phyloP scores from a whole-genome alignment of 1,140 invertebrate species.

The Aleiodes sp. region DNA sequence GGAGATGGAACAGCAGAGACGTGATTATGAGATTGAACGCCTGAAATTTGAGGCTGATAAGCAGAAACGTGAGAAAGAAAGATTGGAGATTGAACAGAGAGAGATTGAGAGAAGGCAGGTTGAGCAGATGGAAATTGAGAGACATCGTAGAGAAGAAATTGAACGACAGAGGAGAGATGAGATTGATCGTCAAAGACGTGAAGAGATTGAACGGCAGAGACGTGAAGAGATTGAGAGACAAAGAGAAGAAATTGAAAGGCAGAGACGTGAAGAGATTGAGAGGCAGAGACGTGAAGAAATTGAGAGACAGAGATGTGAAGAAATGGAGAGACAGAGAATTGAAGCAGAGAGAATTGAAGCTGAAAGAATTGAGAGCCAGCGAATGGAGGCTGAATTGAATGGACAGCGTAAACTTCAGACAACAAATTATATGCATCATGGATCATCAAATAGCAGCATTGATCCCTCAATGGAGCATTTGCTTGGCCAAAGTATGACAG shows the following conservation, averaged over 20 bases:
- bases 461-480: conserved; percentile 49
- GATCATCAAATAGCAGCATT: conserved; percentile 40
- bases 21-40: too few relatives aligned
- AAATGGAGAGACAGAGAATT: conserved; percentile 39
- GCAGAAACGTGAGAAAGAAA: conserved; percentile 48
- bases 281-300: conserved; percentile 44
- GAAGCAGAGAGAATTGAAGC: conserved; percentile 48
- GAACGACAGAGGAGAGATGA: conserved; percentile 47
- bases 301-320: conserved; percentile 28
- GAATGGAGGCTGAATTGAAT: conserved; percentile 52
- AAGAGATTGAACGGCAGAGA: conserved; percentile 41
- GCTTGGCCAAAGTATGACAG: conserved; percentile 65
- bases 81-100: conserved; percentile 42
- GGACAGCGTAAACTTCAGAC: conserved; percentile 52
- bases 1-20: conserved; percentile 23
- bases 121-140: conserved; percentile 43
- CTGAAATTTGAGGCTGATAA: conserved; percentile 46
- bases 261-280: conserved; percentile 49
- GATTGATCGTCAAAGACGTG: conserved; percentile 46
- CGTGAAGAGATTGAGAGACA: conserved; percentile 44
- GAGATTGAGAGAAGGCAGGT: conserved; percentile 44
- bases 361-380: conserved; percentile 44
- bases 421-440: conserved; percentile 51
- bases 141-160: conserved; percentile 43
- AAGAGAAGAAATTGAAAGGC: conserved; percentile 45